Evolutionary conservation across 2,888 invertebrate species (phyloP).

Genomic region (Dryococelus australis): DNA sequence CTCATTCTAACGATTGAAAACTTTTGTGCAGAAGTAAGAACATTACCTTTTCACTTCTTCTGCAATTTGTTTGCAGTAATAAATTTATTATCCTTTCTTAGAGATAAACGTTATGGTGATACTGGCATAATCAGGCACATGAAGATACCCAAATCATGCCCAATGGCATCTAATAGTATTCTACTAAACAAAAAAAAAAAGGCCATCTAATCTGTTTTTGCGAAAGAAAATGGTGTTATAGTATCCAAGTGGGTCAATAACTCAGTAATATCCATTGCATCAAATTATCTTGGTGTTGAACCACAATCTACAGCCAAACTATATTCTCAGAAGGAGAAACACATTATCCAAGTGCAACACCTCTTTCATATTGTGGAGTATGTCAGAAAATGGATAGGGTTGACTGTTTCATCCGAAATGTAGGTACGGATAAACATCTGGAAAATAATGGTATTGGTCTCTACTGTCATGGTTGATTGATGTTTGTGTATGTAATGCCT

Average conservation of each 20-base stretch:
- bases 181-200: conserved; percentile 35
- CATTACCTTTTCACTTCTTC: conserved; percentile 47
- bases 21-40: not conserved
- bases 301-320: not conserved
- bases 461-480: not conserved
- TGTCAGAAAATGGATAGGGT: not conserved
- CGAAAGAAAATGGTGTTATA: not conserved
- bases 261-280: conserved; percentile 27
- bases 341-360: not conserved
- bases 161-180: conserved; percentile 38
- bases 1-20: not conserved
- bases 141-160: conserved; percentile 41
- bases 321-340: not conserved
- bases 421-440: not conserved
- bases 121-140: conserved; percentile 49
- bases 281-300: conserved; percentile 1
- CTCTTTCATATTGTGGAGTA: not conserved
- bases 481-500: not conserved
- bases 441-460: not conserved
- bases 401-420: not conserved
- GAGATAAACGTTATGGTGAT: conserved; percentile 44
- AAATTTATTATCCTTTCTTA: conserved; percentile 46
- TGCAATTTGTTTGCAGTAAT: conserved; percentile 51
- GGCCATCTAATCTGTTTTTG: conserved; percentile 35
- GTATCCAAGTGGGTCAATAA: not conserved